Base-by-base conservation (phyloP, 2,888 invertebrate genomes). In the Drosophila peninsularis region DNA sequence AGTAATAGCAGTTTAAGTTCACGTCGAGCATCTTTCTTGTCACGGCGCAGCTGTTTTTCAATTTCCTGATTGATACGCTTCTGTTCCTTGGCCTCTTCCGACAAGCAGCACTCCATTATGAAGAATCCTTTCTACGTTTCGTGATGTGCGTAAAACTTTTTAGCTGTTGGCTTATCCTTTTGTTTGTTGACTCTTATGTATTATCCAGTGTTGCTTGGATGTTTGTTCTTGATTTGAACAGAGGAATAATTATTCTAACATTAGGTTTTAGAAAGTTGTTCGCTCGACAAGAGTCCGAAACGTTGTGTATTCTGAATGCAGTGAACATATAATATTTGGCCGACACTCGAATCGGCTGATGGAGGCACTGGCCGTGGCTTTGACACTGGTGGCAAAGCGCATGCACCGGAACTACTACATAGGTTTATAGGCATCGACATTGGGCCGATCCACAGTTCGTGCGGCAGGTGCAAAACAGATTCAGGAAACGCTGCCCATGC, bases 41-140 rank as follows among this genome's bases (percentile, higher is more conserved):
- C 99, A 94, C 98, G 97, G 92, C 98, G 96, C 93, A 99, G 95
- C 94, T 99, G 99, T 94, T 98, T 96, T 94, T 99, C 99, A 93
- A 99, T 99, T 95, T 99, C 99, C 94, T 99, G 98, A 94, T 99
- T 99, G 94, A 99, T 99, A 93, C 99, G 96, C 95, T 99, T 99
- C 95, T 99, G 99, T 95, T 99, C 99, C 95, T 99, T 98, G 94
- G 99, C 99, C 95, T 99, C 99, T 95, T 99, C 99, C 94, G 98
- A 98, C 94, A 99, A 96, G 95, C 99, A 99, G 96, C 99, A 99
- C 96, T 99, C 98, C 99, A 99, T 99, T 72, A 72, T 82, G 62
- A 41, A 32, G 56, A 50, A 47, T 36, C 63, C 47, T 6, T 7
- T 52, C 56, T 54, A 64, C 47, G 45, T 39, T 64, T 56, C 62